Evolutionary conservation across 2,797 vertebrate genomes (phyloP), one percentile per base, ranked within the genome.

Genomic region (Cuniculus paca): DNA sequence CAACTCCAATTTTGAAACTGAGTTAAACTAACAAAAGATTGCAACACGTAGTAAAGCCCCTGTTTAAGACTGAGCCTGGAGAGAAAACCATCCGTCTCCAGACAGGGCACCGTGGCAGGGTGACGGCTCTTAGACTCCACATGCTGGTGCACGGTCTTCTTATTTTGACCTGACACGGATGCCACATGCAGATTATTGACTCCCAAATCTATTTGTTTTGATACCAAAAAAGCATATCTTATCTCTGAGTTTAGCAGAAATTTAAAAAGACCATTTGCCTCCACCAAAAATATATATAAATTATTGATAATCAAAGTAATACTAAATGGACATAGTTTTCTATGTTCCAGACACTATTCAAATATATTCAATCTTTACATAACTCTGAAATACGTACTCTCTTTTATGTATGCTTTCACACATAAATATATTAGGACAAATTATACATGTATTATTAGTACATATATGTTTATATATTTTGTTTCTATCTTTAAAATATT

Each of bases 401-500:
- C n/a, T 31, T 72, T 54, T 4, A 70, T 6, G 58, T 42, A 83
- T 82, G 45, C 42, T 42, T 80, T 13, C 2, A n/a, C 11, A 48
- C 26, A 74, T 70, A 22, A 0, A 91, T 16, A 80, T 48, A 50
- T 54, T 48, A n/a, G 50, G 84, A 9, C 2, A 88, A 75, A 83
- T 70, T 81, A 45, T 63, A 24, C 26, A 42, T 68, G 28, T 39
- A 77, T 65, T 83, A 63, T 36, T 45, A 16, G 58, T 48, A n/a
- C 1, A 48, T 42, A 24, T 36, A 56, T n/a, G 54, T 68, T 84
- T 78, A 20, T 28, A 81, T 72, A 87, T 56, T 88, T 95, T 65
- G 14, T 26, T 65, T 84, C 58, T 36, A 70, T 19, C 16, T 84
- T 82, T 65, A 84, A 94, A 81, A 42, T 78, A 70, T 79, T 88